Conservation (phyloP, 2,797 vertebrate species). For the Spinus pinus region DNA sequence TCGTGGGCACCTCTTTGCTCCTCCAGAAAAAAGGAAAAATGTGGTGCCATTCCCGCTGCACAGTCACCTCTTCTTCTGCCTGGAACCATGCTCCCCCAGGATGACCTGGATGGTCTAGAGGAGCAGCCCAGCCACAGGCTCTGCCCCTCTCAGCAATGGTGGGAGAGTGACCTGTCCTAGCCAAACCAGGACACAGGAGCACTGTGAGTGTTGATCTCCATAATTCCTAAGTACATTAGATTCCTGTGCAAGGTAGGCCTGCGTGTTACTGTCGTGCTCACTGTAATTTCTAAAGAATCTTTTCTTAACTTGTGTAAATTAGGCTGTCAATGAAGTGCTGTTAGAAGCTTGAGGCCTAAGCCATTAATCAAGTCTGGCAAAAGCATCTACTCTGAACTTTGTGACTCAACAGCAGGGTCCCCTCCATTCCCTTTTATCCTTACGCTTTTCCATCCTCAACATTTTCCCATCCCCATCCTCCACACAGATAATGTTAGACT, state of each 20-base stretch:
- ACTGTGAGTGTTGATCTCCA: not conserved
- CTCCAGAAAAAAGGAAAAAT: not conserved
- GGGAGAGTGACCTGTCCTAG: not conserved
- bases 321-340: not conserved
- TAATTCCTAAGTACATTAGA: not conserved
- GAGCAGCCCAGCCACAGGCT: not conserved
- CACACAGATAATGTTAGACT: not conserved
- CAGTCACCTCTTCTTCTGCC: not conserved
- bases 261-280: not conserved
- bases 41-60: fast-evolving
- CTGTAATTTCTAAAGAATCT: not conserved
- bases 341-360: not conserved
- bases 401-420: not conserved
- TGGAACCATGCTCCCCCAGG: fast-evolving
- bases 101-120: too few relatives aligned
- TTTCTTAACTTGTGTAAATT: not conserved
- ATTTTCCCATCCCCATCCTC: not conserved
- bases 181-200: not conserved
- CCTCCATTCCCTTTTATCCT: not conserved
- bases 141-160: not conserved
- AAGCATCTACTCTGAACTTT: not conserved
- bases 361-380: not conserved
- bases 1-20: not conserved
- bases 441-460: not conserved
- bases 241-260: fast-evolving